Evolutionary conservation across 2,888 invertebrate species (phyloP), one percentile per base, ranked within the genome.

Genomic region (Pegoplata infirma): DNA sequence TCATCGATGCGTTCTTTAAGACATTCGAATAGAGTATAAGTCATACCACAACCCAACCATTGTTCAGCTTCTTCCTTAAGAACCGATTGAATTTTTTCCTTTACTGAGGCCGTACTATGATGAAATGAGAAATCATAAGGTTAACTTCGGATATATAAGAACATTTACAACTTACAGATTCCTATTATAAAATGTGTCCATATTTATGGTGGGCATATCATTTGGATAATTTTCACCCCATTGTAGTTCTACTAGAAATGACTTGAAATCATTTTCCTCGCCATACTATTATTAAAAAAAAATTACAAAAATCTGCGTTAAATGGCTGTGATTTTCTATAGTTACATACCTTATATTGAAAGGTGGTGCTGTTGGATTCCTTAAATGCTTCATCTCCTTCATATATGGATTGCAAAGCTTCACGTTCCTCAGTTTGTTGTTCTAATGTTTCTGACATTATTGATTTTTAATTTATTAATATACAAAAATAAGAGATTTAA

Each of bases 111-210:
- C 79, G 94, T 86, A 88, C 96, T 96, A 83, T 73, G 83, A 25
- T 3, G 0, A 46, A 58, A 51, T 8, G n/a, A 59, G 12, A 19
- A 36, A 5, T 5, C 2, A n/a, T n/a, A 8, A 28, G n/a, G n/a
- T n/a, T n/a, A n/a, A n/a, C n/a, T n/a, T n/a, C n/a, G n/a, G n/a
- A n/a, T n/a, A n/a, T n/a, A n/a, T n/a, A n/a, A n/a, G n/a, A 7
- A 14, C 40, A 10, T 36, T 21, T 46, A 93, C n/a, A 19, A 51
- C 95, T 94, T 91, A 97, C 97, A 98, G 90, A 88, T 96, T 94
- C 87, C 96, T 95, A 90, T 98, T 98, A 88, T 97, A 98, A 90
- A 98, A 98, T 40, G 95, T 94, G 83, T 97, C 95, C 92, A 98
- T 91, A 90, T 94, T 97, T 77, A 98, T 91, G 23, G 87, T 90